Evolutionary conservation across 1,140 invertebrate species (phyloP).

Genomic region (Gryon sp.): DNA sequence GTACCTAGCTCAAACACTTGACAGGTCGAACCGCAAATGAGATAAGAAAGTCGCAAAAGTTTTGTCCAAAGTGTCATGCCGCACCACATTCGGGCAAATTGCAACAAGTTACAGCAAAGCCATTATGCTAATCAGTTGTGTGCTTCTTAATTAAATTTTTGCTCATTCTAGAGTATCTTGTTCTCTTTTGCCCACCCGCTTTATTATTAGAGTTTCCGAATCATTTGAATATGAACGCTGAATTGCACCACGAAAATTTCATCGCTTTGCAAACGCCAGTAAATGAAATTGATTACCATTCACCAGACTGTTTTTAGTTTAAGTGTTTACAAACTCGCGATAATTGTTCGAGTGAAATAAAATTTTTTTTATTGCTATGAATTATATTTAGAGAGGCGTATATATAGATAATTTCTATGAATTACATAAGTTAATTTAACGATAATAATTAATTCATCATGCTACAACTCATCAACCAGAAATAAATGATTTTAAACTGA

Average conservation of each 20-base stretch:
- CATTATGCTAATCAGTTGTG: conserved; percentile 31
- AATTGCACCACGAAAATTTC: background rate
- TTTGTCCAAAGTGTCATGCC: background rate
- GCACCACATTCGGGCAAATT: background rate
- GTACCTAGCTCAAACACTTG: conserved; percentile 32
- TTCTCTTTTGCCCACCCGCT: background rate
- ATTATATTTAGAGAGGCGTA: too few species aligned
- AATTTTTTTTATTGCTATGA: too few species aligned
- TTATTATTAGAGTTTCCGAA: conserved; percentile 12
- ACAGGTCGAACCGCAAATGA: conserved; percentile 44
- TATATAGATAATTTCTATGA: too few species aligned
- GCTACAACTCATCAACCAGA: too few species aligned
- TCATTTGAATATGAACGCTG: conserved; percentile 18
- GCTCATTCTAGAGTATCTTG: background rate
- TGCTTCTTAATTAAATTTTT: conserved; percentile 32
- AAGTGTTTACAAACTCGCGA: too few species aligned
- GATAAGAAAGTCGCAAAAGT: conserved; percentile 31
- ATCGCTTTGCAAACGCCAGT: background rate
- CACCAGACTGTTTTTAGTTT: background rate
- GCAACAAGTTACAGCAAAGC: conserved; percentile 23
- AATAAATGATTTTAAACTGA: too few species aligned
- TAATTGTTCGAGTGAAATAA: too few species aligned
- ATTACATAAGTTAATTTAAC: too few species aligned
- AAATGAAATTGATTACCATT: conserved; percentile 16
- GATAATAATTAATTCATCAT: too few species aligned